phyloP scores from a whole-genome alignment of 2,113 vertebrate genomes.

The Scalopus aquaticus region DNA sequence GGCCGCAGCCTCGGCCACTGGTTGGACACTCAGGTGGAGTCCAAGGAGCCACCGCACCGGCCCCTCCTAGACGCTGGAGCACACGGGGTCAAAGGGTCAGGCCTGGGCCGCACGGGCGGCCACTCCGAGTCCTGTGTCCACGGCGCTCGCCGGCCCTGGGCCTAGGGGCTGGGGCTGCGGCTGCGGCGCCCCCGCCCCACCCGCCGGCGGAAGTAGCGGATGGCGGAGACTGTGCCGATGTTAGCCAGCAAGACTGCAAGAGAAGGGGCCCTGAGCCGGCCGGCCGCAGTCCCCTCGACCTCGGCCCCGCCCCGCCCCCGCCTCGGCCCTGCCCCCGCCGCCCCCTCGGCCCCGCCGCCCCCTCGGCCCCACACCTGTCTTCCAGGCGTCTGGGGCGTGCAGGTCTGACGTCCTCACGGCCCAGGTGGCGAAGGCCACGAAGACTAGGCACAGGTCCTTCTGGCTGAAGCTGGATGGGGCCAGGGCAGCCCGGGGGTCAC shows the following conservation, averaged over 20 bases:
- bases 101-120: neutral
- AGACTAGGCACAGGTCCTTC: conserved; percentile 94
- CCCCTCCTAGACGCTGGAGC: neutral
- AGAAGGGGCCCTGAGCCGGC: conserved; percentile 44
- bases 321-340: neutral
- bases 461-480: conserved; percentile 78
- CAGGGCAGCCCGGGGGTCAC: conserved; percentile 38
- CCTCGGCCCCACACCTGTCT: conserved; percentile 88
- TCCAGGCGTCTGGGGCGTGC: conserved; percentile 94
- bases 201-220: conserved; percentile 92
- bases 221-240: conserved; percentile 94
- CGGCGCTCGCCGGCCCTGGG: neutral
- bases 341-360: neutral
- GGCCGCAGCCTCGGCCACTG: neutral
- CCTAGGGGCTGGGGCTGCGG: conserved; percentile 62
- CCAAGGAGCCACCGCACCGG: neutral
- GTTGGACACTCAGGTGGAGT: neutral
- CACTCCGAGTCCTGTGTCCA: neutral
- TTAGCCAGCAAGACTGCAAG: conserved; percentile 94
- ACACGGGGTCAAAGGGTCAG: neutral
- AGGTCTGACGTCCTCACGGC: conserved; percentile 93
- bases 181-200: conserved; percentile 71
- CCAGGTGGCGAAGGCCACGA: conserved; percentile 97
- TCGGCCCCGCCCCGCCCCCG: neutral
- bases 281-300: neutral